Evolutionary conservation across 2,113 vertebrate species (phyloP), one percentile per base, ranked within the genome.

Genomic region (Amphiprion percula): DNA sequence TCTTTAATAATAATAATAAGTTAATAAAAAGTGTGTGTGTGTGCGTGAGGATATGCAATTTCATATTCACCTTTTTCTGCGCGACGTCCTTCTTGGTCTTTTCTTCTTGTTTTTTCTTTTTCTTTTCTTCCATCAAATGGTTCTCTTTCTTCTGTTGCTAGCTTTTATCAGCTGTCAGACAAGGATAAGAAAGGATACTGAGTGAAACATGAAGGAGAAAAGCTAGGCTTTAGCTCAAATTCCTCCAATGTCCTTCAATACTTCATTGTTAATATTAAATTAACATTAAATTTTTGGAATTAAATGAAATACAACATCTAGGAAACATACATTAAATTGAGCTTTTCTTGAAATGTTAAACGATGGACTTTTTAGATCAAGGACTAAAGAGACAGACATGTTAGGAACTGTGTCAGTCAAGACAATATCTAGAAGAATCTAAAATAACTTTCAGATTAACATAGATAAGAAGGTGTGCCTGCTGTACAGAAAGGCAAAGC

Each of bases 61-160:
- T 56, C 17, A 71, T 30, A 1, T 19, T 88, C 74, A 98, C 98
- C 97, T 97, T 97, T 95, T 97, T 99, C 94, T 97, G 97, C 96
- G 96, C 94, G 90, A 96, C 89, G 94, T 98, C 97, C 94, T 97
- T 98, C 96, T 98, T 98, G 93, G 95, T 96, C 96, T 98, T 98
- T 94, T 98, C 97, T 96, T 98, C 97, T 96, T 97, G 97, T 93
- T 96, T 98, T 97, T 97, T 98, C 96, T 96, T 98, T 98, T 96
- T 98, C 96, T 96, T 98, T 98, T 99, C 97, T 98, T 99, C 98
- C 98, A 99, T 99, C 98, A 98, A 99, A 98, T 94, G 97, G 96
- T 97, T 96, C 96, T 98, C 97, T 85, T 90, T 96, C 95, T 96
- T 93, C 94, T 96, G 95, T 95, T 94, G 95, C 95, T 95, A 93